Conservation (phyloP, 2,888 invertebrate species). For the Cephus spinipes region DNA sequence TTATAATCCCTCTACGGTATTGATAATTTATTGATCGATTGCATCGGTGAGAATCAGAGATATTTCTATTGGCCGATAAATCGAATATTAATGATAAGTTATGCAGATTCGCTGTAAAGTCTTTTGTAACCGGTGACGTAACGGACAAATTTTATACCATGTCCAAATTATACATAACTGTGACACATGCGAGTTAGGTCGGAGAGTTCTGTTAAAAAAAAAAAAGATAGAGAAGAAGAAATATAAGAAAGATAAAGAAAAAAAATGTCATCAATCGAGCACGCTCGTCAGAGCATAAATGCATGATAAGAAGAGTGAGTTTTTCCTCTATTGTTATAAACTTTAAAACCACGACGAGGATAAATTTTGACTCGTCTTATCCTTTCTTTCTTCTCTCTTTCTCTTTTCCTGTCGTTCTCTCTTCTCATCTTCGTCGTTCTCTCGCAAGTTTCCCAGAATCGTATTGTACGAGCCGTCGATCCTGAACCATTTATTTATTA, state of each 20-base stretch:
- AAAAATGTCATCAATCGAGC: background rate
- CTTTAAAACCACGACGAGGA: background rate
- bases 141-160: background rate
- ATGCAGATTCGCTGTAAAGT: background rate
- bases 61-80: background rate
- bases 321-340: background rate
- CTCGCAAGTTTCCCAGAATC: background rate
- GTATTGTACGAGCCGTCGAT: background rate
- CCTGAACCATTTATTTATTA: conserved; percentile 29
- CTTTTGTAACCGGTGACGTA: background rate
- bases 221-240: conserved; percentile 8
- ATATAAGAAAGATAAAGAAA: background rate
- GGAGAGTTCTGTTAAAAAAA: background rate
- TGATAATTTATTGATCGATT: background rate
- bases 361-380: background rate
- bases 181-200: background rate
- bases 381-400: background rate
- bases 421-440: background rate
- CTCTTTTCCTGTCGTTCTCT: background rate
- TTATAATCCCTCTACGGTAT: background rate
- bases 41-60: background rate
- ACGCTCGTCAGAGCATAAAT: background rate
- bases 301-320: background rate
- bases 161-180: background rate
- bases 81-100: background rate